Evolutionary conservation across 2,888 invertebrate genomes (phyloP), one percentile per base, ranked within the genome.

Genomic region (Siphonodentalium dalli): DNA sequence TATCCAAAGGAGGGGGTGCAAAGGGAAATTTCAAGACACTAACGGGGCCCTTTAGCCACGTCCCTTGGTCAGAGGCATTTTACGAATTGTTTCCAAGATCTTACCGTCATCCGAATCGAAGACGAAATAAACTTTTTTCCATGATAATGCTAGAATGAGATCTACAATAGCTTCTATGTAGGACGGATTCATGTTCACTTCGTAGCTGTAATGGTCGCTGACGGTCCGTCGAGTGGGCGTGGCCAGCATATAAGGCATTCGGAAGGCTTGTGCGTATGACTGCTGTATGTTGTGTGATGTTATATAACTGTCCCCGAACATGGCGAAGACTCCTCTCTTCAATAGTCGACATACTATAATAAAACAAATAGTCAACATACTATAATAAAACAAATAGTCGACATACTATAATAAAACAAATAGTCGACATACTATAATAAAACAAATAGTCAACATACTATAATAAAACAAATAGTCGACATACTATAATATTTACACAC

Each of bases 131-230:
- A 94, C 88, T 79, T 89, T 88, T 69, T 88, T 87, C 93, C 93
- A 94, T 33, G 89, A 90, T 82, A 96, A 96, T 82, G 91, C 89
- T 61, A 89, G 87, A 71, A 98, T 93, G 54, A 94, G 91, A 83
- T 96, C 96, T 71, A 96, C 91, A 77, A 98, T 90, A 51, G 97
- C 95, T 75, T 90, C 90, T 82, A 95, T 92, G 84, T 95, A 95
- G 82, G 96, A 92, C 21, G 98, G 98, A 59, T 93, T 87, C 90
- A 98, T 90, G 82, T 71, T 71, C 21, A 80, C 48, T 43, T 74
- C 72, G 54, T 65, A 80, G n/a, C 63, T 52, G 24, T 65, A 68
- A 11, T 57, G 52, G 8, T 66, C 65, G 18, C 45, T 47, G 3
- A 47, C 47, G 8, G 57, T 54, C 13, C 64, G 62, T 44, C 76